These are phyloP conservation scores for Nasonia longicornis DNA, from an alignment of 1,140 invertebrate genomes.

Conservation along the genomic window DNA sequence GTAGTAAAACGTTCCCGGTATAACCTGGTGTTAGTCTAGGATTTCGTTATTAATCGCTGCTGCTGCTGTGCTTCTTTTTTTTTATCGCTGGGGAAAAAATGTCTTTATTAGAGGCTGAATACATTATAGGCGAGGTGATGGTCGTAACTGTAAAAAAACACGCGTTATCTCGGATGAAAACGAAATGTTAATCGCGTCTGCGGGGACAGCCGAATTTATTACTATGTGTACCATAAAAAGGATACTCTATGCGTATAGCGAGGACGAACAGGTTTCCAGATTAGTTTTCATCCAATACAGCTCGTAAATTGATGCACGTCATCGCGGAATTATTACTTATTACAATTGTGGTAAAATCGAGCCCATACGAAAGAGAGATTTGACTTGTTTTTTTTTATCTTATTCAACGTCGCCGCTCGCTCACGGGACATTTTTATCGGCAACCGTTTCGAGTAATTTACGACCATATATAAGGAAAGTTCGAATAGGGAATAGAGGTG, in stretches of 20 bases:
- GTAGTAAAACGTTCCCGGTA: neutral
- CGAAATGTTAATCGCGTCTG: conserved; percentile 20
- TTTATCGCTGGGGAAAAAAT: neutral
- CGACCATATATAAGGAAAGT: neutral
- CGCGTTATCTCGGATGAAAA: neutral
- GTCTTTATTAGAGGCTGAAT: neutral
- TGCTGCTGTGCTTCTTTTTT: neutral
- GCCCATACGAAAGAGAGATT: too few relatives aligned
- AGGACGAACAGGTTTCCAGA: conserved; percentile 10
- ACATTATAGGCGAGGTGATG: neutral
- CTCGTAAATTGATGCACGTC: neutral
- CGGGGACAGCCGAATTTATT: conserved; percentile 19
- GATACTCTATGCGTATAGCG: neutral
- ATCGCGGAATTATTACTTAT: neutral
- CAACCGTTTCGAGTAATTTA: neutral
- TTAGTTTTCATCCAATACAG: neutral
- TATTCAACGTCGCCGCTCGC: too few relatives aligned
- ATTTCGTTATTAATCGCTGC: too few relatives aligned
- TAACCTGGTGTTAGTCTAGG: too few relatives aligned
- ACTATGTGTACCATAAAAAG: neutral
- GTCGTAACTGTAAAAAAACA: neutral
- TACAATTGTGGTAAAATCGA: neutral
- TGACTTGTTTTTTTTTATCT: too few relatives aligned
- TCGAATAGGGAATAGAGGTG: neutral
- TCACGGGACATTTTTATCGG: neutral